Conservation (phyloP, 2,888 invertebrate genomes). For the Branchipolynoe longqiensis region DNA sequence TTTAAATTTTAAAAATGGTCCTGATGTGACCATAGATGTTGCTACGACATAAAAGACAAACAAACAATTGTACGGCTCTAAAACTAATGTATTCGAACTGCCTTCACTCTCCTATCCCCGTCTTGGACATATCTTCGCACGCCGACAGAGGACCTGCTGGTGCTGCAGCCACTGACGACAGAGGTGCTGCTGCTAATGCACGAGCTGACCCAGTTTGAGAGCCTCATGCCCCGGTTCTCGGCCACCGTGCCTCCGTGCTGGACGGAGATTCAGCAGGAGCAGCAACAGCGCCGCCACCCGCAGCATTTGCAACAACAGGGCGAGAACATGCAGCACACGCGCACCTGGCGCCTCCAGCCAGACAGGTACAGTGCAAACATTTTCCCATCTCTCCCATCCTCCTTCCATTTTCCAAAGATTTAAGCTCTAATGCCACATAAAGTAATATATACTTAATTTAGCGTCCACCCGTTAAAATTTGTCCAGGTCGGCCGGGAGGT, state of each 20-base stretch:
- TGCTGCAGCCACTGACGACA: constrained; percentile 84
- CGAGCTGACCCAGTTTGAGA: constrained; percentile 89
- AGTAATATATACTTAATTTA: no score
- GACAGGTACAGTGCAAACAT: constrained; percentile 85
- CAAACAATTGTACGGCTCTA: neutral
- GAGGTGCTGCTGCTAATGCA: constrained; percentile 86
- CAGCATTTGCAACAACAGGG: constrained; percentile 88
- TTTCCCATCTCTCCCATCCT: no score
- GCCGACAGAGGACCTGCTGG: constrained; percentile 78
- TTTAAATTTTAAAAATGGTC: neutral
- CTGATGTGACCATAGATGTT: neutral
- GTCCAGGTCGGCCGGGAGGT: no score
- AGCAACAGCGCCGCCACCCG: constrained; percentile 92
- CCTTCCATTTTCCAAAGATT: no score
- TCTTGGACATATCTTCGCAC: no score
- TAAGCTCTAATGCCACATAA: no score
- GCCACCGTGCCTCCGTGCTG: constrained; percentile 96
- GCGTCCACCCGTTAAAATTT: no score
- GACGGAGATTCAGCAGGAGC: constrained; percentile 95
- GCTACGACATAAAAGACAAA: no score
- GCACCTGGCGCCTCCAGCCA: constrained; percentile 93
- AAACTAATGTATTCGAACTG: no score
- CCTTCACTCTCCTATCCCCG: no score
- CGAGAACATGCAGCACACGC: constrained; percentile 88
- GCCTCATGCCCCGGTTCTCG: constrained; percentile 87